phyloP scores from a whole-genome alignment of 2,113 vertebrate genomes.

The Gasterosteus aculeatus region DNA sequence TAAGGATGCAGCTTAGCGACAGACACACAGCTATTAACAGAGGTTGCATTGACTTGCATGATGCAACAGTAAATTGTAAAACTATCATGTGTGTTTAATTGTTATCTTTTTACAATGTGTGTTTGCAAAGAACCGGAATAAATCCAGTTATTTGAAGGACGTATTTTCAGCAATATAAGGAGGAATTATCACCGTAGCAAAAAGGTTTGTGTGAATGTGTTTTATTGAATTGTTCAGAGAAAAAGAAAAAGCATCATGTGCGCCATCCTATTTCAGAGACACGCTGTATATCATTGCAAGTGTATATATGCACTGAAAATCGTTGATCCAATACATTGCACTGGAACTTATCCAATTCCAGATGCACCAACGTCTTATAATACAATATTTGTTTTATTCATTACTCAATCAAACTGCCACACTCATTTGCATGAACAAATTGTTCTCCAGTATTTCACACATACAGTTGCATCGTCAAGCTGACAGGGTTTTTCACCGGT shows the following conservation, averaged over 20 bases:
- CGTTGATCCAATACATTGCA: background rate
- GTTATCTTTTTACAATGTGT: too few species aligned
- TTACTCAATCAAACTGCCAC: background rate
- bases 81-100: too few species aligned
- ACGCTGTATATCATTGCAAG: background rate
- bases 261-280: background rate
- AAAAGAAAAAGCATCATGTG: background rate
- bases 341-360: background rate
- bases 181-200: too few species aligned
- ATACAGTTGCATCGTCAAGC: slow-evolving; percentile 30
- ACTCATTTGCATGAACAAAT: slow-evolving; percentile 23
- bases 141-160: too few species aligned
- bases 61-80: too few species aligned
- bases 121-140: too few species aligned
- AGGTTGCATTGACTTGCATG: too few species aligned
- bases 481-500: slow-evolving; percentile 44
- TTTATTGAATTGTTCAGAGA: background rate
- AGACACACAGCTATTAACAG: too few species aligned
- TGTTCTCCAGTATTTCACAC: slow-evolving; percentile 16
- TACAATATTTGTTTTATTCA: slow-evolving; percentile 14
- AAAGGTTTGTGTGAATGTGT: background rate
- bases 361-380: background rate
- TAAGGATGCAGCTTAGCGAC: too few species aligned
- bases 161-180: too few species aligned
- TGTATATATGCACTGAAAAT: background rate